Evolutionary conservation across 2,888 invertebrate genomes (phyloP), one percentile per base, ranked within the genome.

Genomic region (Drosophila mercatorum): DNA sequence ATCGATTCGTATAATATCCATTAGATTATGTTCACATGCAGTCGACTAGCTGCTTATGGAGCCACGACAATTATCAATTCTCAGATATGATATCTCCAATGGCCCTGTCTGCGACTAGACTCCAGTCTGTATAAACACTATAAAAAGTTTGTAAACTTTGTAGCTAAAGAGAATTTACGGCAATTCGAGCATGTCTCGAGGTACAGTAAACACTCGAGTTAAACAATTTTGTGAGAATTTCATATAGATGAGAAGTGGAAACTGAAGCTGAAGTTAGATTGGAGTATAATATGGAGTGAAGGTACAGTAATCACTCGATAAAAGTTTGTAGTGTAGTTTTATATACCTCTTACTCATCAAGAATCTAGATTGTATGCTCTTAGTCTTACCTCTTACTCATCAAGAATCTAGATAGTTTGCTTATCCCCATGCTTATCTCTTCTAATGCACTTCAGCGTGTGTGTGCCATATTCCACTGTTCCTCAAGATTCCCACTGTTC

Each of bases 21-120:
- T 43, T 67, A 36, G 44, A 11, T 51, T 3, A 28, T 41, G 55
- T 10, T 14, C 14, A 53, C 14, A 14, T 53, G 17, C 14, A 53
- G n/a, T 34, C 49, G 34, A 8, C 47, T 14, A 10, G 31, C 31
- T 34, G 34, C 17, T 17, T 3, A 17, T 1, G 17, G 2, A 17
- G 2, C n/a, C 6, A 12, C 3, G 22, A 22, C 3, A 26, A 11
- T n/a, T 41, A 40, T 17, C 31, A 28, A 26, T 6, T 17, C 34
- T 17, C 34, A 49, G 22, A 14, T 53, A 14, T 38, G 5, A 26
- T 53, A 38, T 38, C 52, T 38, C 5, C 7, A 6, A 31, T 41
- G 17, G 11, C 3, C 43, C 2, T 3, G 14, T n/a, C 28, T 40
- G 53, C 2, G 26, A 5, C 40, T 53, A n/a, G 17, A 31, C 31